A percentile compares a stretch with the other conserved stretches of the same genome.
Evolutionary conservation across 2,113 vertebrate genomes (phyloP).

Genomic region (Hymenochirus boettgeri): DNA sequence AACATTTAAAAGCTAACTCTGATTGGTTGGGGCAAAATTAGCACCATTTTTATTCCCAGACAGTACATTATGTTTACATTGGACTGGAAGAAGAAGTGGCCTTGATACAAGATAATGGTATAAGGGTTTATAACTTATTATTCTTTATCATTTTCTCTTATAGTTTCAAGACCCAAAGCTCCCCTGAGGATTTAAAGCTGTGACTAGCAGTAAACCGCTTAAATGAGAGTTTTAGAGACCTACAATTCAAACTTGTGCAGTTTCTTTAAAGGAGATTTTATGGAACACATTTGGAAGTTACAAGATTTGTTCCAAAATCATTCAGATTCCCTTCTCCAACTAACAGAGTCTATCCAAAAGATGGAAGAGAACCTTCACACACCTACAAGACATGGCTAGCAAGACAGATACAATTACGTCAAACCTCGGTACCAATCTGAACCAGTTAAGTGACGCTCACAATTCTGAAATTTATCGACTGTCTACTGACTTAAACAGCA

Average conservation of each 20-base stretch:
- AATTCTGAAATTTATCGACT: slow-evolving; percentile 63
- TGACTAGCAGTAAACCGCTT: slow-evolving; percentile 75
- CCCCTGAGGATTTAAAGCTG: slow-evolving; percentile 74
- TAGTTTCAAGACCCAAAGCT: slow-evolving; percentile 84
- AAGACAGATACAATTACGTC: slow-evolving; percentile 72
- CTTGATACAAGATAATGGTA: too few species aligned
- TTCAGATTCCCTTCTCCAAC: slow-evolving; percentile 73
- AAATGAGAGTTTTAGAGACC: slow-evolving; percentile 71
- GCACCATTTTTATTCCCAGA: too few species aligned
- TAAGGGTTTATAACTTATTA: too few species aligned
- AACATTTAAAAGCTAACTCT: too few species aligned
- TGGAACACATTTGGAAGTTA: slow-evolving; percentile 89
- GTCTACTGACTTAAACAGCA: slow-evolving; percentile 69
- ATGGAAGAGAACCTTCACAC: slow-evolving; percentile 77
- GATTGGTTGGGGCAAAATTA: too few species aligned
- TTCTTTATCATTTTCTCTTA: not conserved
- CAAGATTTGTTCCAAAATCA: slow-evolving; percentile 90
- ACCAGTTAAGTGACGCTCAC: slow-evolving; percentile 59
- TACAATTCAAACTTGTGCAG: slow-evolving; percentile 72
- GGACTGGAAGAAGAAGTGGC: too few species aligned
- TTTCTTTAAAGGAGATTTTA: slow-evolving; percentile 71
- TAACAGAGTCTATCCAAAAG: slow-evolving; percentile 69
- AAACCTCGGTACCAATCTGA: slow-evolving; percentile 68
- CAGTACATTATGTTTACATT: too few species aligned
- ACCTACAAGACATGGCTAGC: slow-evolving; percentile 66